These are phyloP conservation scores for Latheticus oryzae DNA, from an alignment of 2,888 invertebrate genomes.

Conservation along the genomic window DNA sequence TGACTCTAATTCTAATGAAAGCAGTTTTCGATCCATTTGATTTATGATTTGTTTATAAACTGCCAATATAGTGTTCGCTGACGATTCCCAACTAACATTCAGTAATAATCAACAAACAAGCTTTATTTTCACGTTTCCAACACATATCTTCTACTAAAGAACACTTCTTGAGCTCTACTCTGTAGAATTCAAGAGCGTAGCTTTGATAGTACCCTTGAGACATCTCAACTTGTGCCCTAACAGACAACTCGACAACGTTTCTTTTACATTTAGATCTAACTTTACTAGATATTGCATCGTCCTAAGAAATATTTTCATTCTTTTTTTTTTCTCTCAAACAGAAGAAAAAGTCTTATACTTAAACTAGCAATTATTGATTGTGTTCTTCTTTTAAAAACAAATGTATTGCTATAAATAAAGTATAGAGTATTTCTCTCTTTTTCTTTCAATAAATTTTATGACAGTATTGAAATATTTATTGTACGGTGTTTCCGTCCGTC, in stretches of 20 bases:
- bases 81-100: no score
- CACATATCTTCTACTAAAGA: conserved; percentile 14
- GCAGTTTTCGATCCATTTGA: no score
- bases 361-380: no score
- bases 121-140: conserved; percentile 10
- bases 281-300: conserved; percentile 48
- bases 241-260: conserved; percentile 57
- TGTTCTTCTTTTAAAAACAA: no score
- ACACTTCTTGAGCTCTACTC: conserved; percentile 41
- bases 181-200: conserved; percentile 50
- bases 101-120: no score
- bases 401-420: no score
- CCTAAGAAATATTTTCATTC: no score
- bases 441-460: conserved; percentile 31
- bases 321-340: conserved; percentile 1
- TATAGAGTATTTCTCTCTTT: no score
- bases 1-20: no score
- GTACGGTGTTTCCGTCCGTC: conserved; percentile 25
- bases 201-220: conserved; percentile 54
- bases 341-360: no score
- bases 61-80: no score
- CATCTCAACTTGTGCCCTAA: conserved; percentile 58
- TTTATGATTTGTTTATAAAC: no score
- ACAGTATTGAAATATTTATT: conserved; percentile 24
- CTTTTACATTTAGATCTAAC: conserved; percentile 55